Evolutionary conservation across 2,888 invertebrate genomes (phyloP).

Genomic region (Ametastegia equiseti): DNA sequence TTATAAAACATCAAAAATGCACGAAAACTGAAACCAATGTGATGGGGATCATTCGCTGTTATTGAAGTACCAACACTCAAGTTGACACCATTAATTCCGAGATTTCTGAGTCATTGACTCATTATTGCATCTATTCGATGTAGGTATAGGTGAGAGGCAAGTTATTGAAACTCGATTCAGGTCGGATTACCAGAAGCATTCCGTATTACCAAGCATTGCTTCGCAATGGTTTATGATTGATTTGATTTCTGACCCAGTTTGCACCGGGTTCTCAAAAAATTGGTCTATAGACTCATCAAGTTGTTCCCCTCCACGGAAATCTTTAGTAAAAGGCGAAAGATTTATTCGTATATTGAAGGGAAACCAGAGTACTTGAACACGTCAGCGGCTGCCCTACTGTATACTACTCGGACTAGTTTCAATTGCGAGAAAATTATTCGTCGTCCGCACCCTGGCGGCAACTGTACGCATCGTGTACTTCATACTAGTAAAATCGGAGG

Average conservation of each 20-base stretch:
- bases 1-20: no score
- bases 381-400: neutral
- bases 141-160: no score
- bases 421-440: neutral
- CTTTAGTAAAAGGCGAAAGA: conserved; percentile 78
- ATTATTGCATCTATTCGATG: no score
- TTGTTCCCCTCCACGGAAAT: conserved; percentile 74
- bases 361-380: conserved; percentile 67
- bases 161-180: no score
- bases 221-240: neutral
- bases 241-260: conserved; percentile 3
- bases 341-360: conserved; percentile 75
- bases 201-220: neutral
- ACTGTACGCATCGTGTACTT: no score
- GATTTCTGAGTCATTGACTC: no score
- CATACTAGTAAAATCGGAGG: neutral
- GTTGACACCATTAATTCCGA: no score
- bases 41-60: no score
- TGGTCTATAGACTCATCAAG: conserved; percentile 68
- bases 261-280: conserved; percentile 64
- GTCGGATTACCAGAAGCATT: no score
- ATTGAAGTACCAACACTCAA: no score
- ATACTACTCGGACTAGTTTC: neutral
- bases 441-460: neutral
- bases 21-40: no score